A percentile compares a stretch with the other conserved stretches of the same genome.
These are phyloP conservation scores for Aethes cnicana DNA, from an alignment of 2,888 invertebrate genomes.

Conservation along the genomic window DNA sequence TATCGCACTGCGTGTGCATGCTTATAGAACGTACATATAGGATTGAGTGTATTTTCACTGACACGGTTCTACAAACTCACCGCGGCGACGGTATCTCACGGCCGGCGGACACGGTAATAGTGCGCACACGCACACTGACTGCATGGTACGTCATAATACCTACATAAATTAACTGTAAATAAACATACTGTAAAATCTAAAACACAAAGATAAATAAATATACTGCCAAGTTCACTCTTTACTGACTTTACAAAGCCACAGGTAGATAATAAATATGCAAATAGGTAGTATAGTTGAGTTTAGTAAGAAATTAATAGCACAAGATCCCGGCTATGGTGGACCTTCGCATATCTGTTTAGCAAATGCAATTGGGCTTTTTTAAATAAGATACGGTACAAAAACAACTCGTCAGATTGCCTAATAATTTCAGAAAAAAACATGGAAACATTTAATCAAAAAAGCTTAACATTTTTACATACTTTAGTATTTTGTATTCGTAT, in stretches of 20 bases:
- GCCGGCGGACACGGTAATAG: constrained; percentile 55
- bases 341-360: no score
- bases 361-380: no score
- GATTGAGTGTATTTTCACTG: constrained; percentile 55
- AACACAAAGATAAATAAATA: constrained; percentile 36
- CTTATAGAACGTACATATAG: constrained; percentile 70
- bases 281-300: constrained; percentile 65
- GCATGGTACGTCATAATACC: constrained; percentile 63
- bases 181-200: constrained; percentile 37
- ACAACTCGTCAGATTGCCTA: no score
- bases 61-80: constrained; percentile 58
- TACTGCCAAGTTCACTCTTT: constrained; percentile 51
- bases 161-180: constrained; percentile 45
- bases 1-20: constrained; percentile 77
- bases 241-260: constrained; percentile 47
- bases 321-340: no score
- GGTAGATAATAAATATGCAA: constrained; percentile 56
- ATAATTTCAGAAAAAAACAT: no score
- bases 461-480: no score
- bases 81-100: constrained; percentile 55
- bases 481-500: no score
- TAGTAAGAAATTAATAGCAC: constrained; percentile 53
- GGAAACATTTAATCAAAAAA: no score
- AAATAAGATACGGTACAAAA: no score
- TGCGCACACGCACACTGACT: constrained; percentile 57